Base-by-base conservation (phyloP, 2,113 vertebrate species). In the Hydrolagus affinis region DNA sequence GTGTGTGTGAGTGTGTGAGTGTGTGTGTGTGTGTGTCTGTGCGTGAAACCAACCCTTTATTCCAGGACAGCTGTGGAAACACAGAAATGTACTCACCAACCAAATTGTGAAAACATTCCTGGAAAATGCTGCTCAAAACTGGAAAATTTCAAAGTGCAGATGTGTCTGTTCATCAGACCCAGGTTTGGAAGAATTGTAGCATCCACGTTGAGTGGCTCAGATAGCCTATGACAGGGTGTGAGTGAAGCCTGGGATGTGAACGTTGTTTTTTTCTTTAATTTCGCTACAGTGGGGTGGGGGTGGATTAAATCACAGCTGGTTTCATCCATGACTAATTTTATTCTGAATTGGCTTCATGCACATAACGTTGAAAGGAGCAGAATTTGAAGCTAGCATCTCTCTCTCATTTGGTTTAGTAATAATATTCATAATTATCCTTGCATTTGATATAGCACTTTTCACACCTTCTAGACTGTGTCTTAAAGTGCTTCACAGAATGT, bases 81-180 rank as follows among this genome's bases (percentile, higher is more conserved):
- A 75, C 60, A 32, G 17, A 83, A 83, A 17, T 80, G 77, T 30
- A 7, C 23, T 64, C 59, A 80, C 77, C 57, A 80, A 64, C 66
- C 60, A 83, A 83, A 68, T 66, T 66, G 77, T 59, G 77, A 83
- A 66, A 66, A 30, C 25, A 83, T 66, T 83, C 66, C 78, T 83
- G 78, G 60, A 68, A 83, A 83, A 32, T 66, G 23, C 78, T 75
- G 73, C 44, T 21, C 19, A 0, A 75, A 83, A 28, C 28, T 83
- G 78, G 78, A 83, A 21, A 83, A 83, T 25, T 28, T 60, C 62
- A 83, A 17, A 19, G 78, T 66, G 78, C 28, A 21, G 62, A 68
- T 83, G 25, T 64, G 60, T 83, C 78, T 66, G 62, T 15, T 83
- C 17, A 8, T 64, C 11, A 66, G 21, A 19, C 23, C 9, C 30